Base-by-base conservation (phyloP, 2,797 vertebrate genomes). In the Phrynocephalus vlangalii region DNA sequence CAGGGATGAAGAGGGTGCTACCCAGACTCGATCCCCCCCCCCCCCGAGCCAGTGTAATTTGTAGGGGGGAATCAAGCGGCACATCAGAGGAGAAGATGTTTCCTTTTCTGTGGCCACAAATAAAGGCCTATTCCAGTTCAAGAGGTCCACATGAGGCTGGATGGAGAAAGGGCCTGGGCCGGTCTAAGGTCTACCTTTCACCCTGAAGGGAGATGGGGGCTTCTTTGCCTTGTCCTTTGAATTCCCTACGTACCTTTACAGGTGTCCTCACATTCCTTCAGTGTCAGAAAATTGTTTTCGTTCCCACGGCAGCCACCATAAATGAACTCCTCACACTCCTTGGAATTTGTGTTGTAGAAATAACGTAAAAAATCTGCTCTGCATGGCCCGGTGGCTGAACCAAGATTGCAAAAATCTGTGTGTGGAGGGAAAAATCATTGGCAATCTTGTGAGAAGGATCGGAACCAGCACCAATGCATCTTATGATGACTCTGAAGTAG, bases 301-400 rank as follows among this genome's bases (percentile, higher is more conserved):
- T 76, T 76, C 73, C 33, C 73, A 20, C 24, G 1, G 73, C 73
- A 76, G 20, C 38, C 73, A 6, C 73, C 33, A 18, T 76, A 76
- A 48, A 76, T 48, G 20, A 76, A 76, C 38, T 48, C 20, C 38
- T 76, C 73, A 48, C 73, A 76, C 38, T 44, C 7, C 11, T 76
- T 76, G 73, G 73, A 48, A 18, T 20, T 20, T 5, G 20, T 6
- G 73, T 76, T 76, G 38, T 44, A 48, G 73, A 76, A 76, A 44
- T 44, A 44, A 44, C 33, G 73, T 5, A 11, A 5, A 1, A 48
- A 3, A 30, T 0, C 0, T 8, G 18, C 73, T 22, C 22, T 4
- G 33, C 73, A 76, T 48, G 73, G n/a, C 6, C 73, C 73, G 9
- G 16, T 3, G 8, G 20, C 73, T 44, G 38, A 6, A 76, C 15